Evolutionary conservation across 2,888 invertebrate genomes (phyloP).

Genomic region (Spilosoma lubricipeda): DNA sequence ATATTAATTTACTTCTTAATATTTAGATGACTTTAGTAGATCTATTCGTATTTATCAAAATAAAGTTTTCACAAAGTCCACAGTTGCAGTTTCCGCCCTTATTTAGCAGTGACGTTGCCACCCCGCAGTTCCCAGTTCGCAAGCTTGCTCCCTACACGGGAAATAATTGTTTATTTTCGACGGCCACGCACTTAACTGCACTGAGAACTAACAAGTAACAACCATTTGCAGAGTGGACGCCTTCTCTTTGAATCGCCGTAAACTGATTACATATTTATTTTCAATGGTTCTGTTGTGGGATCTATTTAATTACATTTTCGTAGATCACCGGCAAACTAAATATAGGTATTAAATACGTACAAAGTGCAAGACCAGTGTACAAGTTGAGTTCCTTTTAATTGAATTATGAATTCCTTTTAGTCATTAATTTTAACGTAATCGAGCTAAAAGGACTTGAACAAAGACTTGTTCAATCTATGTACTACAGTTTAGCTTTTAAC

Average conservation of each 20-base stretch:
- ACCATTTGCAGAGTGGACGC: slow-evolving; percentile 59
- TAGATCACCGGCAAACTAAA: not conserved
- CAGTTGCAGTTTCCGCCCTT: slow-evolving; percentile 48
- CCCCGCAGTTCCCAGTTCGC: slow-evolving; percentile 71
- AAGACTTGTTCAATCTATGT: not conserved
- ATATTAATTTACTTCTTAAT: not conserved
- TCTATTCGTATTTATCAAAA: not conserved
- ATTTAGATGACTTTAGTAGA: not conserved
- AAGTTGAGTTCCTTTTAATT: not conserved
- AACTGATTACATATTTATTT: slow-evolving; percentile 52
- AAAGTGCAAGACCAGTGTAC: not conserved
- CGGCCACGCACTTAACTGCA: slow-evolving; percentile 70
- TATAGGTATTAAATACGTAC: not conserved
- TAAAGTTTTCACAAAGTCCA: not conserved
- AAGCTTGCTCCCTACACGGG: slow-evolving; percentile 69
- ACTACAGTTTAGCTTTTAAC: not conserved
- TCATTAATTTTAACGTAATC: too few species aligned
- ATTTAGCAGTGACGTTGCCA: slow-evolving; percentile 43
- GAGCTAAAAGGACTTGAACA: too few species aligned
- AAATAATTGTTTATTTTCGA: slow-evolving; percentile 86
- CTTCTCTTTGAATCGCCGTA: slow-evolving; percentile 45
- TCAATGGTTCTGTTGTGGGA: slow-evolving; percentile 18
- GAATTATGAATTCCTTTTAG: too few species aligned
- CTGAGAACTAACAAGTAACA: slow-evolving; percentile 65
- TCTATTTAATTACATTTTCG: not conserved